phyloP scores from a whole-genome alignment of 53 echinoderm and acorn worm species.

The Henricia sp. region DNA sequence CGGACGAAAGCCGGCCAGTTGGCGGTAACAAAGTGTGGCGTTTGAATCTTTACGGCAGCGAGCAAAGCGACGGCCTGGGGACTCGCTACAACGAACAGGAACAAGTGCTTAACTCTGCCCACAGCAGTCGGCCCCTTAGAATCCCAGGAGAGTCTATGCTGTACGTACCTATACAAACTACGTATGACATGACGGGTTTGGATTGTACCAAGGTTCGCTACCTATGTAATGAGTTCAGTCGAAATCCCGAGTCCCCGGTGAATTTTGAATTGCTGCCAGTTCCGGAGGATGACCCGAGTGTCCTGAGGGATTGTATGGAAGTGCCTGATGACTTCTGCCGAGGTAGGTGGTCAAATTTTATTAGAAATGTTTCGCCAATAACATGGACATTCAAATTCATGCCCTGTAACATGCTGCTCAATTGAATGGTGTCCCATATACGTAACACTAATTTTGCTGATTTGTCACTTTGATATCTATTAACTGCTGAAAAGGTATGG shows the following conservation, averaged over 20 bases:
- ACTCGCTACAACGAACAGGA: slow-evolving; percentile 68
- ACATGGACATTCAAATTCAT: no score
- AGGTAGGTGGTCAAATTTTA: slow-evolving; percentile 50
- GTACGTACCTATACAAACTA: slow-evolving; percentile 58
- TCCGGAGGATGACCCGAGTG: slow-evolving; percentile 62
- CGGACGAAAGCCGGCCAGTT: slow-evolving; percentile 50
- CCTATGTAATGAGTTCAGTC: slow-evolving; percentile 86
- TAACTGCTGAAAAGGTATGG: no score
- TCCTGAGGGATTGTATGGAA: slow-evolving; percentile 76
- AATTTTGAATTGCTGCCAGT: slow-evolving; percentile 76
- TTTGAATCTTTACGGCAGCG: slow-evolving; percentile 76
- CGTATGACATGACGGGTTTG: slow-evolving; percentile 86
- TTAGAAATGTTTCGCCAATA: no score
- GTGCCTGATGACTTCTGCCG: slow-evolving; percentile 85
- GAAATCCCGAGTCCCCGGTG: slow-evolving; percentile 58
- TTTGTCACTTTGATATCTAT: no score
- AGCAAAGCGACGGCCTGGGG: slow-evolving; percentile 79
- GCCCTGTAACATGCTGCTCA: no score
- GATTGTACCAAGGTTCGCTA: slow-evolving; percentile 78
- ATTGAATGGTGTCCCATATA: no score
- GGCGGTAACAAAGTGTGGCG: slow-evolving; percentile 79
- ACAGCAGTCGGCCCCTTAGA: slow-evolving; percentile 64
- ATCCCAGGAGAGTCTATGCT: slow-evolving; percentile 64
- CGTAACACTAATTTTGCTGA: no score
- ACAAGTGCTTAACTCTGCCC: slow-evolving; percentile 70